Base-by-base conservation (phyloP, 2,113 vertebrate species). In the Tichodroma muraria region DNA sequence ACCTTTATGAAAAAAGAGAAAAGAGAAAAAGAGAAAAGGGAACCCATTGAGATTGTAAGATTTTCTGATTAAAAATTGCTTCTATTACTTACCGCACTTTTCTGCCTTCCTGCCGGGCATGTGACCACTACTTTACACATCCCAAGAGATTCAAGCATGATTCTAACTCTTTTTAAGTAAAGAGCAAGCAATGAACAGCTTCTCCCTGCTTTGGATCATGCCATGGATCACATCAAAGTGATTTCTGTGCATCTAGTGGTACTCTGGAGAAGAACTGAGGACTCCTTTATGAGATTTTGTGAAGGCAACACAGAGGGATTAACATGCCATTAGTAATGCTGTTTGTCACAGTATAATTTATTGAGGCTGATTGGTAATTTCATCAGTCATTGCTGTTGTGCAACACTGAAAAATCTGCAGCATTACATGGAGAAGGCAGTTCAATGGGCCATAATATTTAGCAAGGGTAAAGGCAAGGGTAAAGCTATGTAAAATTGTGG, bases 21-120 rank as follows among this genome's bases (percentile, higher is more conserved):
- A n/a, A n/a, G n/a, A n/a, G n/a, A n/a, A n/a, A n/a, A n/a, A n/a
- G n/a, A 27, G 31, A 69, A 64, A 86, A 93, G 31, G 14, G 37
- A 94, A 85, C 61, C 56, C 8, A 49, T 11, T 59, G 25, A 63
- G 19, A 13, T 44, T 75, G 23, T 64, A 69, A 65, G 49, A 89
- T 84, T 77, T 85, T 94, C 37, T 85, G n/a, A 53, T 78, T 88
- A 25, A 88, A 94, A 94, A 77, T 83, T 77, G 20, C 49, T 85
- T 94, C 83, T 40, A 54, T 24, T 15, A 44, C 69, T 79, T 56
- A 76, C 49, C 37, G 38, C n/a, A 35, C 17, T 81, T 89, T 35
- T 87, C 64, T 57, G 47, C 45, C 38, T 63, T 2, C 0, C 31
- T 93, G n/a, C 77, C 45, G 65, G 63, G 25, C 13, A 37, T 81